Evolutionary conservation across 2,888 invertebrate species (phyloP).

Genomic region (Callosobruchus maculatus): DNA sequence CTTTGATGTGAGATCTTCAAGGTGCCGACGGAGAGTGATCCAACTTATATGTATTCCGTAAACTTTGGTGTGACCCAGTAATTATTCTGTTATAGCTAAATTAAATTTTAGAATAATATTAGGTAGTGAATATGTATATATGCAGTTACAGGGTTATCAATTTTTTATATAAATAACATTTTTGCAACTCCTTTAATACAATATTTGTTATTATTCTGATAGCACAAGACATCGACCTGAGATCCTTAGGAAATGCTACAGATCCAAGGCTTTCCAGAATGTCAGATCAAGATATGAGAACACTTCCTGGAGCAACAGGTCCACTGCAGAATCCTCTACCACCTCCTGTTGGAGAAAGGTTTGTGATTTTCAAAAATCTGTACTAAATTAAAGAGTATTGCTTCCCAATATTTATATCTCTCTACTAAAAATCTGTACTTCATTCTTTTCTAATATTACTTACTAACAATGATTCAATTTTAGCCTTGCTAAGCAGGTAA

Average conservation of each 20-base stretch:
- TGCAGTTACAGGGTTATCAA: too few relatives aligned
- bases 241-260: conserved; percentile 50
- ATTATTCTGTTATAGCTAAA: too few relatives aligned
- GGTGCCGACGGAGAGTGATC: too few relatives aligned
- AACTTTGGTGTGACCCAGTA: too few relatives aligned
- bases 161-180: too few relatives aligned
- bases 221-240: conserved; percentile 60
- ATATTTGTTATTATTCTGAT: conserved; percentile 6
- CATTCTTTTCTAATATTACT: background rate
- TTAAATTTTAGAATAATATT: too few relatives aligned
- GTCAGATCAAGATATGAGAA: conserved; percentile 76
- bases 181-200: too few relatives aligned
- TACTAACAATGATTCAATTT: background rate
- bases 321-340: conserved; percentile 34
- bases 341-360: conserved; percentile 45
- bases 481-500: conserved; percentile 14
- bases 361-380: conserved; percentile 19
- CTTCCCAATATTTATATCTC: conserved; percentile 13
- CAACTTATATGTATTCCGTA: too few relatives aligned
- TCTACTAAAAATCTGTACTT: background rate
- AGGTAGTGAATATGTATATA: too few relatives aligned
- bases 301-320: conserved; percentile 43
- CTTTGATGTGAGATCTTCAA: too few relatives aligned
- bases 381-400: too few relatives aligned
- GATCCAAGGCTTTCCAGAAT: conserved; percentile 53